Evolutionary conservation across 1,140 invertebrate genomes (phyloP).

Genomic region (Halotydeus destructor): DNA sequence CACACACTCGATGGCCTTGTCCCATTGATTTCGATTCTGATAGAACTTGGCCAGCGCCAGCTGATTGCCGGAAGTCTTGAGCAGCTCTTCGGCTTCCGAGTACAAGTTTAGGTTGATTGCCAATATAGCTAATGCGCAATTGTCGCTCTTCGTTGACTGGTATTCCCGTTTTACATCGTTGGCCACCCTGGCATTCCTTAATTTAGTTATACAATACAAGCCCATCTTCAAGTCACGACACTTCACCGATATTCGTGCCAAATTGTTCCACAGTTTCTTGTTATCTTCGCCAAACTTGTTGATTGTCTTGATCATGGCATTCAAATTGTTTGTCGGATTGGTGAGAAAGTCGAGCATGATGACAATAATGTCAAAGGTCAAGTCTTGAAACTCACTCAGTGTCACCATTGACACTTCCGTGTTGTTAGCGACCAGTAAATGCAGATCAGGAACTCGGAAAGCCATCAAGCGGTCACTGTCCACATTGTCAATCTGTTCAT

Average conservation of each 20-base stretch:
- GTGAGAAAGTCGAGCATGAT: constrained; percentile 10
- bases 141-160: constrained; percentile 36
- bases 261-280: constrained; percentile 76
- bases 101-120: constrained; percentile 74
- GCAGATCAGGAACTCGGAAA: constrained; percentile 24
- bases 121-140: constrained; percentile 53
- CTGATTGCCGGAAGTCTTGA: constrained; percentile 50
- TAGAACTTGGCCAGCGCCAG: constrained; percentile 69
- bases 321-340: not conserved
- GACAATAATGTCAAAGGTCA: not conserved
- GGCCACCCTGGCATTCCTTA: constrained; percentile 72
- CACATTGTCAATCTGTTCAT: not conserved
- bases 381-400: constrained; percentile 3
- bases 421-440: not conserved
- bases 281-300: constrained; percentile 37
- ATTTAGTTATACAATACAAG: constrained; percentile 32
- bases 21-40: constrained; percentile 44
- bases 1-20: constrained; percentile 50
- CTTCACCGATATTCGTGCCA: constrained; percentile 89
- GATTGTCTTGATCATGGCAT: constrained; percentile 46
- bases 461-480: constrained; percentile 1
- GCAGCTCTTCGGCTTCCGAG: constrained; percentile 71
- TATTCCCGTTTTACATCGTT: constrained; percentile 47
- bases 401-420: not conserved
- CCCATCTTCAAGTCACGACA: constrained; percentile 9